phyloP scores from a whole-genome alignment of 2,797 vertebrate species.

The Muscicapa striata region DNA sequence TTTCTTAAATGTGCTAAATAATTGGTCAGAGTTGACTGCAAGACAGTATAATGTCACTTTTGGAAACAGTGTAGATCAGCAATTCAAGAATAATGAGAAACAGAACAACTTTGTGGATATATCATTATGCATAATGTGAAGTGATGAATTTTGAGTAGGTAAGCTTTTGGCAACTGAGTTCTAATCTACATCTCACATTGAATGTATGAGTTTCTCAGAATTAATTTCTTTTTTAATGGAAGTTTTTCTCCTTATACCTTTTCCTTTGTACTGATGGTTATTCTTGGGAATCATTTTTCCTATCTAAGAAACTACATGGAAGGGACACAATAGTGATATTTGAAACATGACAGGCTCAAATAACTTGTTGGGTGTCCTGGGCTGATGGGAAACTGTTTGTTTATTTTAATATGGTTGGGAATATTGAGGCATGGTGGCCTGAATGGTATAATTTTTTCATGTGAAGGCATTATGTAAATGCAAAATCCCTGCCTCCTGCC shows the following conservation, averaged over 20 bases:
- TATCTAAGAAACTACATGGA: not conserved
- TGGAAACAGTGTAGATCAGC: slow-evolving; percentile 31
- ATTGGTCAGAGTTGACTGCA: slow-evolving; percentile 52
- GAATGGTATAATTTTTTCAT: not conserved
- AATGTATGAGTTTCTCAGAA: slow-evolving; percentile 27
- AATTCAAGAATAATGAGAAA: slow-evolving; percentile 44
- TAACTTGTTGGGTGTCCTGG: not conserved
- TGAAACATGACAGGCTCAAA: not conserved
- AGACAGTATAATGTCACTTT: slow-evolving; percentile 26
- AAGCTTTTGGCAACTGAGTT: slow-evolving; percentile 30
- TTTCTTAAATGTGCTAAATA: slow-evolving; percentile 37
- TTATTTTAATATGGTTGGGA: not conserved
- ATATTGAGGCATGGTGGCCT: not conserved
- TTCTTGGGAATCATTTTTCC: not conserved
- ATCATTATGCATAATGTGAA: slow-evolving; percentile 21
- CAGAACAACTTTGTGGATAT: slow-evolving; percentile 30
- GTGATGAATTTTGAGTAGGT: slow-evolving; percentile 47
- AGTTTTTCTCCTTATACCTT: not conserved
- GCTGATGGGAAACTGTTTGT: not conserved
- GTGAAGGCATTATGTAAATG: not conserved
- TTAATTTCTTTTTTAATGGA: slow-evolving; percentile 22
- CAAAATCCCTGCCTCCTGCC: not conserved
- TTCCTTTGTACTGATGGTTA: not conserved
- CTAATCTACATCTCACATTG: not conserved
- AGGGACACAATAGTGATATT: not conserved